Base-by-base conservation (phyloP, 2,888 invertebrate genomes). In the Gnatocerus cornutus region DNA sequence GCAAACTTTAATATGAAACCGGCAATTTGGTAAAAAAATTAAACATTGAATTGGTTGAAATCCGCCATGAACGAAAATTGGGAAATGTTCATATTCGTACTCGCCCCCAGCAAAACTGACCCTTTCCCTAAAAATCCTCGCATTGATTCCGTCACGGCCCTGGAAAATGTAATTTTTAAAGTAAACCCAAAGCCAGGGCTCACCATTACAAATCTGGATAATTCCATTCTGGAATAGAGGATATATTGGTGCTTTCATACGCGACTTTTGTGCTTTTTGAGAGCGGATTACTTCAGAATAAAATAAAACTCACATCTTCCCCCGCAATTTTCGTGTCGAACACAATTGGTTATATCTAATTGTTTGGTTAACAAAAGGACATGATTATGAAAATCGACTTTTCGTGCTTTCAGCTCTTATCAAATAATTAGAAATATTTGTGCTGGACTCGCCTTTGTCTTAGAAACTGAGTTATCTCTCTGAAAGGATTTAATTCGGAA, bases 121-220 rank as follows among this genome's bases (percentile, higher is more conserved):
- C 41, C 41, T 10, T 41, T 13, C 46, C 10, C 48, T 8, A 50
- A 50, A 50, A 46, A 16, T 12, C 43, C 10, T 12, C 5, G 16
- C 9, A 46, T 46, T 46, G 46, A 46, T 46, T 50, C 29, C 48
- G 48, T 9, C 21, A 46, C 29, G 16, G 5, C 41, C 56, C 8
- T 9, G 53, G 53, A 53, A 50, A 46, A 55, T 43, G 41, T 41
- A 41, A 56, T 56, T 56, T 56, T 56, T 56, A 39, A 41, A 43
- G 53, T 27, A 53, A 41, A 41, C 41, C 41, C n/a, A 41, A 55
- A 56, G 56, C 56, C 14, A 37, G 33, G 5, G 33, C 53, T 46
- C 46, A 10, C 53, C 56, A 56, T 56, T 56, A 56, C 56, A 56
- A 56, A 56, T 56, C 56, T 43, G 56, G 56, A 56, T 56, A 56